Evolutionary conservation across 2,113 vertebrate species (phyloP).

Genomic region (Xiphophorus couchianus): DNA sequence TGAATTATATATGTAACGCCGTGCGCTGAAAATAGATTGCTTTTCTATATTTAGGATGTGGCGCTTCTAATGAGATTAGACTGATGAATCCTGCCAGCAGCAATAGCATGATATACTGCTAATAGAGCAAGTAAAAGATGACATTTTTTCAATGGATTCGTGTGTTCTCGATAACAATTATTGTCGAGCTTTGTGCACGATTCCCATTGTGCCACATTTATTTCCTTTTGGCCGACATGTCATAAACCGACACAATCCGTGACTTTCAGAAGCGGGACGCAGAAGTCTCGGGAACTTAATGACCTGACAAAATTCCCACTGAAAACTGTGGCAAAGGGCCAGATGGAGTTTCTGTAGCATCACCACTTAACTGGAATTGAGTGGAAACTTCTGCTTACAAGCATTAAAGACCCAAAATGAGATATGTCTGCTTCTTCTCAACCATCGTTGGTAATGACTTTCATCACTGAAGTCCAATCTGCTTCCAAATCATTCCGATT

Average conservation of each 20-base stretch:
- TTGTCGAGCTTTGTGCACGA: not conserved
- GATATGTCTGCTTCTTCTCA: not conserved
- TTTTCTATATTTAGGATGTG: constrained; percentile 2
- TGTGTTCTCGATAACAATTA: constrained; percentile 1
- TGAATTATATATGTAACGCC: not conserved
- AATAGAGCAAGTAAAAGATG: constrained; percentile 1
- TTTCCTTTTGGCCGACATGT: not conserved
- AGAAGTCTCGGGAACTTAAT: constrained; percentile 16
- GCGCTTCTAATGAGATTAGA: constrained; percentile 24
- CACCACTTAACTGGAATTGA: not conserved
- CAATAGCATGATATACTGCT: not conserved
- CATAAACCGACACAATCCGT: constrained; percentile 11
- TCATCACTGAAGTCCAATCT: too few species aligned
- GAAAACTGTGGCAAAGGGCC: not conserved
- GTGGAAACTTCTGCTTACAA: not conserved
- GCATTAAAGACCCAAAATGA: not conserved
- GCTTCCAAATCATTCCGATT: too few species aligned
- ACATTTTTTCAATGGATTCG: not conserved
- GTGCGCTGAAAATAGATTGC: constrained; percentile 8
- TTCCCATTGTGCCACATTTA: not conserved
- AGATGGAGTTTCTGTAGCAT: not conserved
- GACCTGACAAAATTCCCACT: constrained; percentile 15
- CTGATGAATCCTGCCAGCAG: constrained; percentile 8
- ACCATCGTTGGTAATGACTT: not conserved
- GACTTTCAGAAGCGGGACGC: constrained; percentile 6